A percentile compares a stretch with the other conserved stretches of the same genome.
These are phyloP conservation scores for Benthosema pterotum DNA, from an alignment of 2,797 vertebrate genomes.

Conservation along the genomic window DNA sequence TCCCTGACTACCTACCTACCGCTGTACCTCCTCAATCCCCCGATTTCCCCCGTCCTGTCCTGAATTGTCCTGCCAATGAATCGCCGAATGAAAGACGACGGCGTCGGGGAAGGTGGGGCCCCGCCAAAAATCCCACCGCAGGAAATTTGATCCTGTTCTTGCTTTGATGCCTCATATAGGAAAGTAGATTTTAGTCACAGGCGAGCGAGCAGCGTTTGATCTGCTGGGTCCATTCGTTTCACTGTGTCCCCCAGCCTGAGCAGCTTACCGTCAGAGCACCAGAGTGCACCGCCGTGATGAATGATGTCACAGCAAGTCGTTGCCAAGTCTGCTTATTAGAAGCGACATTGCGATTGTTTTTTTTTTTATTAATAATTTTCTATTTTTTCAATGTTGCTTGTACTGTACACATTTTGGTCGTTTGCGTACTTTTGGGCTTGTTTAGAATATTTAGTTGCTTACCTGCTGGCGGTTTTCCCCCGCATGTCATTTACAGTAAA, in stretches of 20 bases:
- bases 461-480: no score
- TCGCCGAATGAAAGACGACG: slow-evolving; percentile 42
- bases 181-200: slow-evolving; percentile 72
- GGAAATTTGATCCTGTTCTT: slow-evolving; percentile 67
- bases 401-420: no score
- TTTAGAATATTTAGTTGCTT: no score
- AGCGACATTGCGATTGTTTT: no score
- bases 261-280: slow-evolving; percentile 54
- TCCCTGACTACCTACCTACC: no score
- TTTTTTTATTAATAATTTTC: no score
- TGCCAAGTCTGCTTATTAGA: no score
- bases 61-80: slow-evolving; percentile 27
- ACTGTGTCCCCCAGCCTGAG: slow-evolving; percentile 49
- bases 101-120: slow-evolving; percentile 27
- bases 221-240: slow-evolving; percentile 64
- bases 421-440: no score
- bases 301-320: slow-evolving; percentile 47
- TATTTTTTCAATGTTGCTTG: no score
- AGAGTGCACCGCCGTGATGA: slow-evolving; percentile 44
- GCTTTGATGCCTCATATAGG: slow-evolving; percentile 65
- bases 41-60: slow-evolving; percentile 21
- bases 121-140: slow-evolving; percentile 46
- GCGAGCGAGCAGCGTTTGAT: slow-evolving; percentile 67
- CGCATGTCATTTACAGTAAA: no score
- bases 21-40: no score